Evolutionary conservation across 2,113 vertebrate genomes (phyloP), one percentile per base, ranked within the genome.

Genomic region (Cryptotis parvus): DNA sequence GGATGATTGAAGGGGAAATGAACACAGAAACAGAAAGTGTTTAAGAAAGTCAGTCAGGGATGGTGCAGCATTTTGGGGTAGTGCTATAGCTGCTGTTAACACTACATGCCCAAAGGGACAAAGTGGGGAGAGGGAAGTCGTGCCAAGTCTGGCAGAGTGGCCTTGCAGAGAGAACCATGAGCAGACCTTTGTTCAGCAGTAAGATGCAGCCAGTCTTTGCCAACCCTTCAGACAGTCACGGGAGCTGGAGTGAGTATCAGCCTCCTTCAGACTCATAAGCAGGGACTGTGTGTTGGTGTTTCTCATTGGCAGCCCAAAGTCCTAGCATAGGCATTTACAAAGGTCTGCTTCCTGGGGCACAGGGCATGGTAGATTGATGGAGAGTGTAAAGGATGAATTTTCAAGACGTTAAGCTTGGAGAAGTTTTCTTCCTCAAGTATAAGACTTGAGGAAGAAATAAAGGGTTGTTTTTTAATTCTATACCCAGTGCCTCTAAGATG

Each of bases 361-460:
- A 20, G n/a, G 52, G 9, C 5, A 2, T 0, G 5, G 20, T 29
- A 0, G 45, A 82, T 8, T 24, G 5, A 1, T 18, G 1, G 14
- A 65, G 24, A 24, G 7, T 9, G 1, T 72, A 4, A 29, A 31
- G 20, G 33, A 39, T 15, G 37, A 3, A 45, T 1, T 22, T 27
- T 33, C 14, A 10, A 31, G 45, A 29, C 20, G 20, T 4, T 1
- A 24, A 68, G 31, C 20, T 24, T 22, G 0, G 3, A 20, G 15
- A 58, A 58, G 11, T 12, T n/a, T n/a, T n/a, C n/a, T n/a, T n/a
- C n/a, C n/a, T n/a, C n/a, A n/a, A n/a, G n/a, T n/a, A n/a, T 43
- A 73, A 76, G 63, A n/a, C 29, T 26, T 63, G 6, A 0, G 6
- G 41, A 39, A 24, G n/a, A 24, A 8, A 6, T 0, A 11, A 84